These are phyloP conservation scores for Budorcas taxicolor DNA, from an alignment of 2,113 vertebrate genomes.

Conservation along the genomic window DNA sequence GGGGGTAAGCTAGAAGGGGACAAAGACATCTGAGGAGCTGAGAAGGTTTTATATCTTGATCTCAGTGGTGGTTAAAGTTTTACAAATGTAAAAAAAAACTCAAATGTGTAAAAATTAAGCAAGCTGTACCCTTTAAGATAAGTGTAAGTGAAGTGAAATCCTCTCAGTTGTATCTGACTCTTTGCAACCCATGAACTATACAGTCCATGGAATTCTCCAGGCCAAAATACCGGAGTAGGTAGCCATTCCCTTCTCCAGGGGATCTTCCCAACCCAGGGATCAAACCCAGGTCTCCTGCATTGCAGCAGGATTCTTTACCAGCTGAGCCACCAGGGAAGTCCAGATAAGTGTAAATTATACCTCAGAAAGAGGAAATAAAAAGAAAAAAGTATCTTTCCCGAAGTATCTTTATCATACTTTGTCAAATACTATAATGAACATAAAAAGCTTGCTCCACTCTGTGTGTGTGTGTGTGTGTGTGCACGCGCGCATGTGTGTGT, in stretches of 20 bases:
- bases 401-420: neutral
- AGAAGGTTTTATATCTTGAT: neutral
- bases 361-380: neutral
- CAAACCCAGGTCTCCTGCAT: neutral
- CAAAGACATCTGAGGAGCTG: neutral
- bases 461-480: neutral
- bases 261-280: neutral
- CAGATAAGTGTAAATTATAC: neutral
- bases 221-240: neutral
- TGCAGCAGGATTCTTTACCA: neutral
- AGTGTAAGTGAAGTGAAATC: neutral
- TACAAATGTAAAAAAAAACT: neutral
- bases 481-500: too few relatives aligned
- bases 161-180: neutral
- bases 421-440: neutral
- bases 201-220: neutral
- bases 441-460: neutral
- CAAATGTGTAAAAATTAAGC: neutral
- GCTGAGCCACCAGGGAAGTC: neutral
- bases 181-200: neutral
- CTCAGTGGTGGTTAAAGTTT: neutral
- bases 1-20: neutral
- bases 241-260: accelerated
- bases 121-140: neutral
- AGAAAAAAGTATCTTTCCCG: neutral